Percentiles rank a stretch among this genome's conserved stretches.
phyloP scores from a whole-genome alignment of 1,140 invertebrate species.

The Cherax destructor region DNA sequence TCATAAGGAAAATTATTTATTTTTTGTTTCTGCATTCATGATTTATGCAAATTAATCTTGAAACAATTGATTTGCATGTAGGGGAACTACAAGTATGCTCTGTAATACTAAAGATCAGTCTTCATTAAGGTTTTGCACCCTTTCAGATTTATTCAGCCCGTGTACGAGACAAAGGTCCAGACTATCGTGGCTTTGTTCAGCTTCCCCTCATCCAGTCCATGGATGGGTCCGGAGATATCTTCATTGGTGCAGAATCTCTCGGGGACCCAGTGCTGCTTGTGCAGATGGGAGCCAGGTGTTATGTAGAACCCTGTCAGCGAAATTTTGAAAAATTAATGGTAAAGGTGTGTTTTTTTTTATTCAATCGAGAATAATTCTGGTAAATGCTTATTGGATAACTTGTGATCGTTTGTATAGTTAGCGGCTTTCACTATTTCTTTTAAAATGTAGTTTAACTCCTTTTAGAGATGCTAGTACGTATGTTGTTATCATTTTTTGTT shows the following conservation, averaged over 20 bases:
- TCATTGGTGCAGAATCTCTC: constrained; percentile 47
- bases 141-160: constrained; percentile 83
- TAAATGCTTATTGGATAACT: background rate
- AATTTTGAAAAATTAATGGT: constrained; percentile 72
- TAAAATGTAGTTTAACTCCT: too few species aligned
- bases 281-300: constrained; percentile 64
- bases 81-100: too few species aligned
- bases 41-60: too few species aligned
- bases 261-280: constrained; percentile 35
- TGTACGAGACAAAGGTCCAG: constrained; percentile 82
- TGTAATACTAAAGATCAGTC: background rate
- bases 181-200: constrained; percentile 86
- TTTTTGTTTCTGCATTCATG: too few species aligned
- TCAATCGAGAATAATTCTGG: background rate
- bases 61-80: too few species aligned
- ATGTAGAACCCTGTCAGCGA: constrained; percentile 59
- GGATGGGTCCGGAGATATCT: constrained; percentile 52
- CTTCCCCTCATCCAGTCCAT: constrained; percentile 77
- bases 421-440: too few species aligned
- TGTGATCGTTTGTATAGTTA: background rate
- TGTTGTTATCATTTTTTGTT: too few species aligned
- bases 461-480: too few species aligned
- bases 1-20: too few species aligned
- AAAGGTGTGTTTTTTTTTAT: background rate
- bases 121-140: background rate